Base-by-base conservation (phyloP, 2,888 invertebrate genomes). In the Andrena bucephala region DNA sequence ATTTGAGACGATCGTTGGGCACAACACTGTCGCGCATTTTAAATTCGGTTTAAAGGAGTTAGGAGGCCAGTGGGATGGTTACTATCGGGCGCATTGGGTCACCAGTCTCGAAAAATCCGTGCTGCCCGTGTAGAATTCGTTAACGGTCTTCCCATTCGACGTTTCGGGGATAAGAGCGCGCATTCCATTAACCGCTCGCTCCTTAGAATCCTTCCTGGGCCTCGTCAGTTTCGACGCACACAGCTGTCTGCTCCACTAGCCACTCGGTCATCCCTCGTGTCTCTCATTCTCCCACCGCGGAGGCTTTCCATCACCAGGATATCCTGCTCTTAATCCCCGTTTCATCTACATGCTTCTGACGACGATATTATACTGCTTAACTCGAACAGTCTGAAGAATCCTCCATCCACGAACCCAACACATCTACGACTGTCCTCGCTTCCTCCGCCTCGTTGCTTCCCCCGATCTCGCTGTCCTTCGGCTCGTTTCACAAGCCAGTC, bases 31-130 rank as follows among this genome's bases (percentile, higher is more conserved):
- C 81, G 73, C 83, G 87, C 89, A 90, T 89, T 81, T 85, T 87
- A 88, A 89, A 83, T 84, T 85, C 74, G 71, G 71, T 48, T 72
- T 79, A 90, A 89, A 86, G 89, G 85, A 91, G 91, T 90, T 82
- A 90, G 86, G 88, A 89, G 91, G 89, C 84, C 91, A 85, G 66
- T 48, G 77, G 82, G 81, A 70, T 85, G 77, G 83, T 85, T 82
- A 87, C 84, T 91, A 92, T 92, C 89, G 89, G 85, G 92, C 89
- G 84, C 91, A 93, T 90, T 91, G 89, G 93, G 93, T 93, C 92
- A 92, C 69, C 87, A 83, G 87, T 89, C 86, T 87, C 88, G 84
- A 88, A 90, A 86, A 87, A 85, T 87, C 84, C 77, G 77, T 83
- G 85, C 57, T 71, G 71, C 81, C 72, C 84, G 79, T 81, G 80